These are phyloP conservation scores for Magallana gigas DNA, from an alignment of 1,140 invertebrate species.

Conservation along the genomic window DNA sequence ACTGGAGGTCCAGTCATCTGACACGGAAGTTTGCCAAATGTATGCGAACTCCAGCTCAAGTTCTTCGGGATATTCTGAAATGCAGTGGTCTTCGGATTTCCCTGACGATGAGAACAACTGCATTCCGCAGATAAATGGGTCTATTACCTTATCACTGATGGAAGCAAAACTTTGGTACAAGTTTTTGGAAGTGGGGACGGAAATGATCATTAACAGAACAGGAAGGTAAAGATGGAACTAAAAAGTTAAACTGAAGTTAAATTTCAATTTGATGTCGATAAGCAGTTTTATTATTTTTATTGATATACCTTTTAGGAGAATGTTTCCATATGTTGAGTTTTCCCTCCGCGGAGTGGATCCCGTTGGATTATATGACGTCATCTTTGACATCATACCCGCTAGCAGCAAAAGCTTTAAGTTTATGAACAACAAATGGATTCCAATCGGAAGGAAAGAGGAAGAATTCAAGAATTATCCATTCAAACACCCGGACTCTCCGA, in stretches of 20 bases:
- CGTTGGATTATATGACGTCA: conserved; percentile 48
- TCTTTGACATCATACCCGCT: conserved; percentile 52
- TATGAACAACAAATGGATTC: conserved; percentile 52
- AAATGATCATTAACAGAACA: conserved; percentile 99
- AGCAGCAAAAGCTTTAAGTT: conserved; percentile 57
- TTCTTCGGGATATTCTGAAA: background rate
- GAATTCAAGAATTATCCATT: conserved; percentile 92
- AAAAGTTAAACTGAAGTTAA: conserved; percentile 83
- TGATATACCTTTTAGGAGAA: conserved; percentile 52
- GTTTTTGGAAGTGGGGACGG: conserved; percentile 97
- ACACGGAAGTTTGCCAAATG: background rate
- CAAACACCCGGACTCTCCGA: conserved; percentile 95
- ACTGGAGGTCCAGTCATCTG: background rate
- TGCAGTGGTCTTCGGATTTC: background rate
- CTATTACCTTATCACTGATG: conserved; percentile 80
- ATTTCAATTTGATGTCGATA: too few relatives aligned
- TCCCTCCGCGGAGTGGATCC: conserved; percentile 48
- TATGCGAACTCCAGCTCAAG: background rate
- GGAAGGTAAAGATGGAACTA: conserved; percentile 87
- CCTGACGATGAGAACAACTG: background rate
- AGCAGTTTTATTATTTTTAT: background rate
- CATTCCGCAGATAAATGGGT: background rate
- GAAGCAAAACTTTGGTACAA: conserved; percentile 97
- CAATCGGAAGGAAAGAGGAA: conserved; percentile 76
- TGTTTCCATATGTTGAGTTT: conserved; percentile 59